Evolutionary conservation across 2,888 invertebrate species (phyloP).

Genomic region (Ennomos quercinarius): DNA sequence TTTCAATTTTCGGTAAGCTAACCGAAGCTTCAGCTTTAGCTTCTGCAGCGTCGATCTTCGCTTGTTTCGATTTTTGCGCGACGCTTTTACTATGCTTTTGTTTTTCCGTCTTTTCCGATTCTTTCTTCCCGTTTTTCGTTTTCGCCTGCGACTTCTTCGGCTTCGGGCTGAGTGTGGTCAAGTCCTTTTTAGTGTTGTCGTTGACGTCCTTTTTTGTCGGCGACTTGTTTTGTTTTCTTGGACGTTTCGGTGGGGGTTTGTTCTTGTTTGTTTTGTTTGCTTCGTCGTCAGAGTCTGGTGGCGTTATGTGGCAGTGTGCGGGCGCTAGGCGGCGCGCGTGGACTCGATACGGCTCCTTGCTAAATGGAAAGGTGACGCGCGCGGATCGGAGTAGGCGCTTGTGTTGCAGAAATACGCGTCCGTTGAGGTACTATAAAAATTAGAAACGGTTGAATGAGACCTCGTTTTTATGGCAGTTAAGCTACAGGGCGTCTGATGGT

Average conservation of each 20-base stretch:
- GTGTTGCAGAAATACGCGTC: constrained; percentile 90
- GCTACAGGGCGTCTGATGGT: no score
- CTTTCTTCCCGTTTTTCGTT: constrained; percentile 55
- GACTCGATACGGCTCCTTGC: constrained; percentile 76
- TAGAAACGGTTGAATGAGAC: background rate
- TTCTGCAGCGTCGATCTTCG: constrained; percentile 25
- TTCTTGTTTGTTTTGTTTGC: constrained; percentile 32
- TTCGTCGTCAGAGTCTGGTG: constrained; percentile 72
- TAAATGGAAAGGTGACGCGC: constrained; percentile 83
- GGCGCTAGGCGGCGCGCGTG: constrained; percentile 71
- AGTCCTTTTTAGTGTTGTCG: constrained; percentile 73
- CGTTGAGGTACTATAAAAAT: constrained; percentile 89
- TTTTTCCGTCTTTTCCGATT: constrained; percentile 33
- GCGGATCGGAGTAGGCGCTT: constrained; percentile 89
- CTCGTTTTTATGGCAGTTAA: no score
- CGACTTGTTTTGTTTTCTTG: constrained; percentile 73
- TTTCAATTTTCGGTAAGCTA: constrained; percentile 30
- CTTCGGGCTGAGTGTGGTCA: constrained; percentile 59
- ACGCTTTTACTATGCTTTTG: constrained; percentile 20
- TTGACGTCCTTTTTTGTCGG: constrained; percentile 78
- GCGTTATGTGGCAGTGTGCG: constrained; percentile 60
- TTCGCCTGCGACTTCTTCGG: constrained; percentile 53
- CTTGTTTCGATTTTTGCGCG: constrained; percentile 6
- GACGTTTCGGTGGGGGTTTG: constrained; percentile 66
- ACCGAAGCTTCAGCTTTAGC: constrained; percentile 21